Percentiles rank a stretch among this genome's conserved stretches.
Evolutionary conservation across 2,888 invertebrate genomes (phyloP).

Genomic region (Teleiodes luculella): DNA sequence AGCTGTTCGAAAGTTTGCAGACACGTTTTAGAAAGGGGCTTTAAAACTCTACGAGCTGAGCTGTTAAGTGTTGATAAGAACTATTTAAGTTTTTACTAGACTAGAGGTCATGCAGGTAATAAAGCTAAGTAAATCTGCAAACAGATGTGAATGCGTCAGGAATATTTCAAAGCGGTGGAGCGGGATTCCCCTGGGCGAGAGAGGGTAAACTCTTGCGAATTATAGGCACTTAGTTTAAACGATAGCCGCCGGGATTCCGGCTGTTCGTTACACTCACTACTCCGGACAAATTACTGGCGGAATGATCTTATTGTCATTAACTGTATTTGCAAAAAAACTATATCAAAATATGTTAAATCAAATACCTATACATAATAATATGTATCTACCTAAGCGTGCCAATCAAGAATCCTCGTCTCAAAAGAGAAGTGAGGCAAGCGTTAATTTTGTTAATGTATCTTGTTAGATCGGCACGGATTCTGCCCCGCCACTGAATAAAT

Average conservation of each 20-base stretch:
- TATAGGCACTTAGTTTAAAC: constrained; percentile 73
- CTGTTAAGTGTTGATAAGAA: background rate
- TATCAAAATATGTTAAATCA: background rate
- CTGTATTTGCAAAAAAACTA: background rate
- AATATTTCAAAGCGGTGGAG: constrained; percentile 58
- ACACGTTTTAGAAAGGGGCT: constrained; percentile 2
- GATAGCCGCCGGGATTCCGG: constrained; percentile 56
- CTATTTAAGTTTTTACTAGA: background rate
- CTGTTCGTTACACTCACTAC: constrained; percentile 55
- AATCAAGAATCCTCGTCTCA: constrained; percentile 61
- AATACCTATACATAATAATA: background rate
- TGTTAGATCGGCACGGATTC: constrained; percentile 54
- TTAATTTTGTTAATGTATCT: constrained; percentile 71
- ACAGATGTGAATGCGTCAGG: constrained; percentile 37
- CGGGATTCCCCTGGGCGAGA: constrained; percentile 56
- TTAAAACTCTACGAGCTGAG: constrained; percentile 4
- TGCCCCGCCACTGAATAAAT: constrained; percentile 59
- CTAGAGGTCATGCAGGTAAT: constrained; percentile 1
- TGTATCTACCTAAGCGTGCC: constrained; percentile 47
- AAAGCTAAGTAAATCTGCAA: constrained; percentile 1
- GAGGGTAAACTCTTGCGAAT: constrained; percentile 70
- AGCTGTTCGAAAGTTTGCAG: constrained; percentile 13
- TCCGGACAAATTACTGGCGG: constrained; percentile 34
- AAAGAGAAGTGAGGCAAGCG: constrained; percentile 58
- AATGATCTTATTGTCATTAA: constrained; percentile 21